A percentile compares a stretch with the other conserved stretches of the same genome.
These are phyloP conservation scores for Aurelia coerulea DNA, from an alignment of 30 jellyfish, hydroid and myxozoan genomes.

Conservation along the genomic window DNA sequence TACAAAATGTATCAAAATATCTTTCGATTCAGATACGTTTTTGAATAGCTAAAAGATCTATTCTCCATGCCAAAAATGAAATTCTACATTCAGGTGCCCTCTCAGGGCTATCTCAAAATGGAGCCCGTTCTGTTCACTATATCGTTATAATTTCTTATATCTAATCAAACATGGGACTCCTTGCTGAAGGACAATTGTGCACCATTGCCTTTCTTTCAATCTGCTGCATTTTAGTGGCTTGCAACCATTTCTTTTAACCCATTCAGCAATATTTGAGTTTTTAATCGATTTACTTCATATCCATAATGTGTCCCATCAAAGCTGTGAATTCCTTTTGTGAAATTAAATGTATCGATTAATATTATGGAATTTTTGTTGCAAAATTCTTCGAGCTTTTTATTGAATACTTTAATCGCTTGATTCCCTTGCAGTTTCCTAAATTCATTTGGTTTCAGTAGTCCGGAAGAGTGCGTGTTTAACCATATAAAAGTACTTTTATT, in stretches of 20 bases:
- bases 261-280: constrained; percentile 74
- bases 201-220: not conserved
- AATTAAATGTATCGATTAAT: constrained; percentile 77
- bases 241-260: constrained; percentile 33
- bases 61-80: too few species aligned
- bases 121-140: too few species aligned
- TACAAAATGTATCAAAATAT: too few species aligned
- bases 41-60: too few species aligned
- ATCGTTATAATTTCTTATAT: too few species aligned
- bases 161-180: too few species aligned
- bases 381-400: constrained; percentile 42
- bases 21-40: too few species aligned
- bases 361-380: constrained; percentile 56
- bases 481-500: constrained; percentile 64
- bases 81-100: too few species aligned
- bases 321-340: constrained; percentile 91
- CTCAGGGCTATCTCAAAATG: too few species aligned
- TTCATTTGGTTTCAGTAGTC: constrained; percentile 82
- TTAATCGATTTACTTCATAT: constrained; percentile 70
- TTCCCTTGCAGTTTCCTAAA: constrained; percentile 83
- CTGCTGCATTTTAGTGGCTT: not conserved
- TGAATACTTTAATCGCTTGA: constrained; percentile 46
- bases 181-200: not conserved
- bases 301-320: constrained; percentile 99
- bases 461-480: constrained; percentile 93